Percentiles rank a stretch among this genome's conserved stretches.
Conservation (phyloP, 1,140 invertebrate species). For the Phortica variegata region DNA sequence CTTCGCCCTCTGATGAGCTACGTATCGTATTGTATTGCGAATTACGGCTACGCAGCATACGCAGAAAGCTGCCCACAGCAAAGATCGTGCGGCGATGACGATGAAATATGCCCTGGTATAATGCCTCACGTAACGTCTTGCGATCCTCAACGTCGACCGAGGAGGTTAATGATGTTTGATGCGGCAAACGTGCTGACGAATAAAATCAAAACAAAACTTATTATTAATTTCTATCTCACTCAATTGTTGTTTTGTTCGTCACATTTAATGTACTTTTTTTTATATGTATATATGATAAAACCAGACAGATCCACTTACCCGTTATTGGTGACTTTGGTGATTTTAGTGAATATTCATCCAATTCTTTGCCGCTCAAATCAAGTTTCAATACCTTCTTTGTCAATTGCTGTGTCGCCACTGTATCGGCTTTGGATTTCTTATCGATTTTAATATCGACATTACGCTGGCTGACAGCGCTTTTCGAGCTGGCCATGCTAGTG, state of each 20-base stretch:
- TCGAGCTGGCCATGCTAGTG: conserved; percentile 22
- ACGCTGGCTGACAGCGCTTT: conserved; percentile 63
- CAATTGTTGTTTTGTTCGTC: too few relatives aligned
- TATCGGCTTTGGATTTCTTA: conserved; percentile 51
- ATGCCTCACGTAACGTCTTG: conserved; percentile 66
- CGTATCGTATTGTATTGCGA: conserved; percentile 78
- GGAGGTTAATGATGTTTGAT: conserved; percentile 56
- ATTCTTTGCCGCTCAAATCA: conserved; percentile 43
- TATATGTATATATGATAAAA: background rate
- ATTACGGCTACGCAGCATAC: conserved; percentile 77
- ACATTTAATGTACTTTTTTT: background rate
- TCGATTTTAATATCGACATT: conserved; percentile 60
- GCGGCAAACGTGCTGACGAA: conserved; percentile 41
- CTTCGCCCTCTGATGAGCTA: conserved; percentile 55
- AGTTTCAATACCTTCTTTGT: conserved; percentile 71
- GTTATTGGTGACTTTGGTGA: conserved; percentile 55
- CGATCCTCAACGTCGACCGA: conserved; percentile 56
- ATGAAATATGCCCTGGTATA: conserved; percentile 80
- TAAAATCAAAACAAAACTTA: background rate
- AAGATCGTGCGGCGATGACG: conserved; percentile 76
- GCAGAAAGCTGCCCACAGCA: conserved; percentile 74
- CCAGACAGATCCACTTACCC: conserved; percentile 29
- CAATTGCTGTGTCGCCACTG: conserved; percentile 61
- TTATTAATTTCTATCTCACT: background rate
- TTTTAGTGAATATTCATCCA: conserved; percentile 48